Evolutionary conservation across 1,140 invertebrate species (phyloP), one percentile per base, ranked within the genome.

Genomic region (Cardiocondyla obscurior): DNA sequence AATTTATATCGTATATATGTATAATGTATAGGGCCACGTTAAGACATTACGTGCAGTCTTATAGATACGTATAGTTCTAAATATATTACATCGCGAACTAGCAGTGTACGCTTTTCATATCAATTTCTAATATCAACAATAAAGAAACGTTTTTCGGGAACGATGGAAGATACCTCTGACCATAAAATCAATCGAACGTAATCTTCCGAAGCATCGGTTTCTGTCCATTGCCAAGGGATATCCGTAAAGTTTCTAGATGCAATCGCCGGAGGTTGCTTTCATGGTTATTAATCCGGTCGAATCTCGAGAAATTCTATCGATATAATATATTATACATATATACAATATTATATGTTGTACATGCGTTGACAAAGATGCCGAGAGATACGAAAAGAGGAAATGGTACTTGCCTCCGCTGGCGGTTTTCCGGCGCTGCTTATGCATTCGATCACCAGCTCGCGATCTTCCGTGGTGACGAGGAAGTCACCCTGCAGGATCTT

Each of bases 351-450:
- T 14, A 12, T 25, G 16, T 14, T 55, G 28, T 30, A 36, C n/a
- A 51, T 36, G 28, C 28, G 74, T 53, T 53, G 46, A 79, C 30
- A 53, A 42, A 79, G 36, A 62, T 28, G 16, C 12, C 30, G 4
- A 30, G 51, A 39, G 22, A 65, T 65, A 25, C 33, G 46, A 3
- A 79, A 79, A 69, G 16, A 51, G 16, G 22, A 25, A 49, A 46
- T 22, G 30, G 4, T 6, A 28, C 95, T 96, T 95, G 97, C 97
- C 96, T 98, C 97, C 12, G 98, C 97, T 0, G 98, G 97, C 19
- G 98, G 98, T 93, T 99, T 99, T 53, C 98, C 98, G 28, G 96
- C 98, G 76, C 96, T 94, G 81, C 98, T 98, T 39, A 97, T 95
- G 93, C 98, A 99, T 89, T 98, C 97, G 89, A 99, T 94, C 92